Base-by-base conservation (phyloP, 2,888 invertebrate genomes). In the Apotomis capreana region DNA sequence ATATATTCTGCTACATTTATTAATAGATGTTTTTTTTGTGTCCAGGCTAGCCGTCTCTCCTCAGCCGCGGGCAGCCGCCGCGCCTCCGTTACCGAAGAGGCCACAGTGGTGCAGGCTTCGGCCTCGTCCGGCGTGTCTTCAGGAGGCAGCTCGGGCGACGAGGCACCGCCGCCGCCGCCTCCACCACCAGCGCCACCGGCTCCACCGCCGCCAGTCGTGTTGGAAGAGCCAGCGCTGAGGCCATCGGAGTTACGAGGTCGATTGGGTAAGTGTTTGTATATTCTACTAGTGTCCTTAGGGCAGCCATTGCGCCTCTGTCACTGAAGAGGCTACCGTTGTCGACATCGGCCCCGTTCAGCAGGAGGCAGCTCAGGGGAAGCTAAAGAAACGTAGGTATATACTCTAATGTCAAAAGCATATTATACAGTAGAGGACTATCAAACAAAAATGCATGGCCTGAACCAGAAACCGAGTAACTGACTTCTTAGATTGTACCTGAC, bases 121-220 rank as follows among this genome's bases (percentile, higher is more conserved):
- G 89, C 90, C 0, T 92, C 92, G 0, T 91, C 92, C 1, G 91
- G 92, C 0, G 92, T 91, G 0, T 91, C 91, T 0, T 90, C 92
- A 0, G 92, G 92, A 0, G 91, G 90, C 36, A 89, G 89, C 52
- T 91, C 86, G 65, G 94, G 82, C 78, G 92, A 92, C 72, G 92
- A 91, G 75, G 92, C 96, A 0, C 96, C 96, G 0, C 96, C 96
- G 0, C 96, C 96, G 0, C 96, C 96, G 0, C 96, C 96, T 0
- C 95, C 96, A 13, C 95, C 95, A 0, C 95, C 94, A 0, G 94
- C 94, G 0, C 86, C 94, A 0, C 93, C 92, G 4, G 90, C 90
- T 0, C 89, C 64, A 0, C 89, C 87, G 0, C 89, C 91, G 0
- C 86, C 84, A 0, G 95, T 94, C 65, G 95, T 95, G 58, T 84